These are phyloP conservation scores for Paraplagusia blochii DNA, from an alignment of 2,113 vertebrate genomes.

Conservation along the genomic window DNA sequence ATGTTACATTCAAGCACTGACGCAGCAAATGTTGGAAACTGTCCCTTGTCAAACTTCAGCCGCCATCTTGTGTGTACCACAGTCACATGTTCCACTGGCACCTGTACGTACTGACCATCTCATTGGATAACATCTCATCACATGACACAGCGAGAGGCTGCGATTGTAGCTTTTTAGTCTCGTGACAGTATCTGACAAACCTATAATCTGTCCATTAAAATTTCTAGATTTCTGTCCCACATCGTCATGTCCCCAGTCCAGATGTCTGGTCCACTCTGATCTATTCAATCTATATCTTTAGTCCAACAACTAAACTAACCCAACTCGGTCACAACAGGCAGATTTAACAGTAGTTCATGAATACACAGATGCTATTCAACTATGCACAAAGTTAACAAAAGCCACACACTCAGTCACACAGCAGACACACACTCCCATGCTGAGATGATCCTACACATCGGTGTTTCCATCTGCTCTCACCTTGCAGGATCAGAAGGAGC, in stretches of 20 bases:
- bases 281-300: constrained; percentile 1
- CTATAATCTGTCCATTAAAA: too few species aligned
- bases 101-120: constrained; percentile 53
- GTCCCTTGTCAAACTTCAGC: constrained; percentile 9
- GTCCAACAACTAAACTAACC: neutral
- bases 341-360: constrained; percentile 32
- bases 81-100: constrained; percentile 46
- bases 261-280: constrained; percentile 27
- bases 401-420: constrained; percentile 14
- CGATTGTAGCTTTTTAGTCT: constrained; percentile 13
- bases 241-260: neutral
- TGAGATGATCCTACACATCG: constrained; percentile 54
- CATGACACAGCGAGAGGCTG: constrained; percentile 45
- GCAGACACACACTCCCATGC: constrained; percentile 35
- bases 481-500: constrained; percentile 74
- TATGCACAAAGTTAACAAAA: constrained; percentile 8
- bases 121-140: constrained; percentile 44
- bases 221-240: neutral
- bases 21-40: neutral
- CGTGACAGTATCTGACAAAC: too few species aligned
- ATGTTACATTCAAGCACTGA: neutral
- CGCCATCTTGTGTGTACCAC: constrained; percentile 36
- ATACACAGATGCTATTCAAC: constrained; percentile 26
- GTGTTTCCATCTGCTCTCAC: constrained; percentile 69
- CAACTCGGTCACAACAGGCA: constrained; percentile 13